Conservation (phyloP, 1,140 invertebrate species). For the Zaprionus ornatus region DNA sequence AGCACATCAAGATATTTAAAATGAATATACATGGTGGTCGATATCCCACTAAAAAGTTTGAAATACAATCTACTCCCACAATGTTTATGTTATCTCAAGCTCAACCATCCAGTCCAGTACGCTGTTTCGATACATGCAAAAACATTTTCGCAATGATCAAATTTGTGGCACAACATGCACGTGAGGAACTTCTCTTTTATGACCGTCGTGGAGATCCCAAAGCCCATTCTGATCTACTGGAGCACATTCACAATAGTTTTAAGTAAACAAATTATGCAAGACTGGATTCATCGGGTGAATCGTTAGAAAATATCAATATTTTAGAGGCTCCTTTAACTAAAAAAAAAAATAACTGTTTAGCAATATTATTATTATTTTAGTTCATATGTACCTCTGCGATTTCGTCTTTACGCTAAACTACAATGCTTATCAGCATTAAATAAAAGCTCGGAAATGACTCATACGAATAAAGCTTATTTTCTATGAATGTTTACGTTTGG, state of each 20-base stretch:
- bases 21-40: conserved; percentile 20
- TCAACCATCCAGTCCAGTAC: conserved; percentile 21
- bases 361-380: too few relatives aligned
- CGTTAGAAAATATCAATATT: not conserved
- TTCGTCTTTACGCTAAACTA: not conserved
- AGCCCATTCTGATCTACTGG: not conserved
- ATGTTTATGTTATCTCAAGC: conserved; percentile 24
- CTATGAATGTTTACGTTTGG: not conserved
- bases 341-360: too few relatives aligned
- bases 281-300: not conserved
- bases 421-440: not conserved
- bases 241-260: not conserved
- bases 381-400: not conserved
- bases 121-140: not conserved
- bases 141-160: not conserved
- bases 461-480: not conserved
- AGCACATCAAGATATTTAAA: conserved; percentile 36
- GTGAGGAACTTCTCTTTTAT: conserved; percentile 4
- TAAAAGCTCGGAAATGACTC: not conserved
- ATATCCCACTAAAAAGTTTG: conserved; percentile 38
- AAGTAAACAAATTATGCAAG: not conserved
- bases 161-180: conserved; percentile 6
- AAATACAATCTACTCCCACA: conserved; percentile 4
- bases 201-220: not conserved
- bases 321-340: not conserved